phyloP scores from a whole-genome alignment of 1,140 invertebrate genomes.

The Gyrodactylus bullatarudis region DNA sequence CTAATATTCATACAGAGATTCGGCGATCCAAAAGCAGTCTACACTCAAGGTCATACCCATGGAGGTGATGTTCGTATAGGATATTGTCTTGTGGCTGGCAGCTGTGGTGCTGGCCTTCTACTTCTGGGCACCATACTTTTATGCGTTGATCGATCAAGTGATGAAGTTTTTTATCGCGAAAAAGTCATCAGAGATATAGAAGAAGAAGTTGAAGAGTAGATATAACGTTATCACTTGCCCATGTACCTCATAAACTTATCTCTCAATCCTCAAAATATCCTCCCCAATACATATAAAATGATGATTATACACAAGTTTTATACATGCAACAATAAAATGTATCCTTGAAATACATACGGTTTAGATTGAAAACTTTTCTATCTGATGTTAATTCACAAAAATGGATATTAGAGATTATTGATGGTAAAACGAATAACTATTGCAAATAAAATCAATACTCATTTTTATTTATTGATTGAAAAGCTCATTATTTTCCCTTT shows the following conservation, averaged over 20 bases:
- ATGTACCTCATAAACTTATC: too few relatives aligned
- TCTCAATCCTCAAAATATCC: neutral
- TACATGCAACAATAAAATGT: too few relatives aligned
- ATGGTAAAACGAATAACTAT: too few relatives aligned
- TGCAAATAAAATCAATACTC: too few relatives aligned
- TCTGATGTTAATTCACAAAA: too few relatives aligned
- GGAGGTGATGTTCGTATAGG: neutral
- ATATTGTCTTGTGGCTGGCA: neutral
- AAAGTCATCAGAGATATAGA: neutral
- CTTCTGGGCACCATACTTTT: neutral
- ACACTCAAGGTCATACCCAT: neutral
- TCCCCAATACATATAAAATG: neutral
- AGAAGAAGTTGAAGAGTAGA: neutral
- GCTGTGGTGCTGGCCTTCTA: neutral
- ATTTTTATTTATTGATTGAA: too few relatives aligned
- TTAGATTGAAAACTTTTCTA: too few relatives aligned
- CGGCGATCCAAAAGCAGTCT: neutral
- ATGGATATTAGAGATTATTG: too few relatives aligned
- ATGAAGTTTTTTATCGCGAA: neutral
- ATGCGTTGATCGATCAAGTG: neutral
- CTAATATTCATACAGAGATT: neutral
- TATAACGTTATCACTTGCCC: too few relatives aligned
- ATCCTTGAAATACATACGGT: too few relatives aligned
- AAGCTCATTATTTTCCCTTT: too few relatives aligned
- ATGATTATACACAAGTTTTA: neutral